Evolutionary conservation across 2,797 vertebrate genomes (phyloP), one percentile per base, ranked within the genome.

Genomic region (Trichosurus vulpecula): DNA sequence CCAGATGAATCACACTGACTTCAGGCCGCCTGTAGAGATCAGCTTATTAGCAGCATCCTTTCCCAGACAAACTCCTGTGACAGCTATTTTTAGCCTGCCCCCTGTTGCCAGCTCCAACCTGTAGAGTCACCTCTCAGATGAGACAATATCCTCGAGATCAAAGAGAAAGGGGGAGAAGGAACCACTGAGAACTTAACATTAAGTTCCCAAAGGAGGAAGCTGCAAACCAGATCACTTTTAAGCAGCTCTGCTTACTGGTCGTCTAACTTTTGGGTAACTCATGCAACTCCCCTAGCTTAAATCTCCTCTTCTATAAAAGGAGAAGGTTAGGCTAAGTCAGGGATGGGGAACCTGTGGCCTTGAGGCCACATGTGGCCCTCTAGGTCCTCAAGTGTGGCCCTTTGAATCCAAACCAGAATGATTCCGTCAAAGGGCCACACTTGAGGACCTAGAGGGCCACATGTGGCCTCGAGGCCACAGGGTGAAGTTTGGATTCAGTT

Each of bases 51-150:
- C 54, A 57, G 90, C 90, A 54, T 96, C n/a, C 52, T 97, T 96
- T 95, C 89, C 92, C 90, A 95, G 93, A 31, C 93, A 16, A 30
- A 35, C 66, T n/a, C 93, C 58, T 14, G 30, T 1, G 61, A 55
- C 52, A 92, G 96, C 96, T 96, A 97, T 95, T 97, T 97, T 95
- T 95, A 97, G 54, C 89, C 53, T 51, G 87, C 92, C 61, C n/a
- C 51, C 57, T 56, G 8, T 92, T 51, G 74, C 35, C 30, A 96
- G 52, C 56, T 96, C 31, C 54, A 54, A 31, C 81, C 22, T 94
- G 52, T 47, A 22, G 41, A 47, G 41, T 81, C 16, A 14, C 25
- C 41, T 47, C 41, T 81, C 41, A 81, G 47, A 81, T 81, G 74
- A 81, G 74, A 47, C 41, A 81, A 27, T 25, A 47, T 47, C 41